A percentile compares a stretch with the other conserved stretches of the same genome.
Evolutionary conservation across 2,888 invertebrate species (phyloP).

Genomic region (Bellardia pandia): DNA sequence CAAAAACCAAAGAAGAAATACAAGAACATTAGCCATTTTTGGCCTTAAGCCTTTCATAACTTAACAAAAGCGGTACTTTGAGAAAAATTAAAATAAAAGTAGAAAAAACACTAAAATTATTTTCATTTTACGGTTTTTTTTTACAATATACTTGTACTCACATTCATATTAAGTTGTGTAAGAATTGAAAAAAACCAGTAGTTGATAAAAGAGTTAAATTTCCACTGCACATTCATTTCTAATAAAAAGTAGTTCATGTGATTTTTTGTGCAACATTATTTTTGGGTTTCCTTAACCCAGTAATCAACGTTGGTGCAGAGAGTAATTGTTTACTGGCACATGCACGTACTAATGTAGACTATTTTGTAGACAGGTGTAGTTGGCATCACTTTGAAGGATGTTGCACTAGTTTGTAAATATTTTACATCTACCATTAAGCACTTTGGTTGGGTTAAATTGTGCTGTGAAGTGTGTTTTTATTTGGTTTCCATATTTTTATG

Average conservation of each 20-base stretch:
- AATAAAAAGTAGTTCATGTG: constrained; percentile 3
- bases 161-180: not conserved
- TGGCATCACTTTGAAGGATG: constrained; percentile 50
- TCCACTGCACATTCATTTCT: constrained; percentile 25
- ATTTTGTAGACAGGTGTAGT: constrained; percentile 59
- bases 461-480: not conserved
- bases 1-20: constrained; percentile 13
- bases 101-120: constrained; percentile 6
- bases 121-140: constrained; percentile 14
- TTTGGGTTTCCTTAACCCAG: constrained; percentile 38
- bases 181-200: constrained; percentile 55
- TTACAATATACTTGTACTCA: not conserved
- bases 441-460: constrained; percentile 27
- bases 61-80: constrained; percentile 66
- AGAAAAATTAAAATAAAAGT: constrained; percentile 25
- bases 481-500: not conserved
- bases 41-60: constrained; percentile 69
- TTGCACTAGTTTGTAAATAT: not conserved
- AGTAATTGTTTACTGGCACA: constrained; percentile 54
- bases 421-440: constrained; percentile 11
- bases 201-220: constrained; percentile 56
- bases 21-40: constrained; percentile 58
- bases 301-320: constrained; percentile 36
- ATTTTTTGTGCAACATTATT: not conserved
- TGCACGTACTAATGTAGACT: constrained; percentile 22